Conservation (phyloP, 2,797 vertebrate species). For the Alauda arvensis region DNA sequence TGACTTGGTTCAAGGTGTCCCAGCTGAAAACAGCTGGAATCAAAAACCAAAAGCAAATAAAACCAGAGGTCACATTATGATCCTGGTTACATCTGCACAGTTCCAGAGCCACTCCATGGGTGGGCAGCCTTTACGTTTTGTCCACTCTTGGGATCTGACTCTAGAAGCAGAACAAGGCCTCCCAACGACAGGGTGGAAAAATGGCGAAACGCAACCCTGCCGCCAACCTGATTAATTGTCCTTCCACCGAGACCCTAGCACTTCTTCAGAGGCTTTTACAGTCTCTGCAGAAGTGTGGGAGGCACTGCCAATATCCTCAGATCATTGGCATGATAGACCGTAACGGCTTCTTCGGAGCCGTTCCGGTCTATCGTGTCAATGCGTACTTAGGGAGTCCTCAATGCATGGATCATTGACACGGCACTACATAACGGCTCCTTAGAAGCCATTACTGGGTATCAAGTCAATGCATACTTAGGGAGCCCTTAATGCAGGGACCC, state of each 20-base stretch:
- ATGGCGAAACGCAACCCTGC: background rate
- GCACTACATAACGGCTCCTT: conserved; percentile 79
- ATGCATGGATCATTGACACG: conserved; percentile 79
- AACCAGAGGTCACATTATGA: background rate
- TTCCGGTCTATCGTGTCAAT: conserved; percentile 77
- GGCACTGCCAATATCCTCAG: conserved; percentile 76
- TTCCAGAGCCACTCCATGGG: background rate
- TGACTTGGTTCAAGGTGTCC: background rate
- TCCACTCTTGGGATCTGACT: background rate
- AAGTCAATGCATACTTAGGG: conserved; percentile 81
- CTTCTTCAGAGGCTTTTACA: conserved; percentile 68
- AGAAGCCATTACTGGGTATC: conserved; percentile 80
- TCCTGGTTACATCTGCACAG: background rate
- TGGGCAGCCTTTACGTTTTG: background rate
- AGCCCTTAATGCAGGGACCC: conserved; percentile 74
- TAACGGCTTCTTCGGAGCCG: conserved; percentile 77
- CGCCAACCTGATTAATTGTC: conserved; percentile 10
- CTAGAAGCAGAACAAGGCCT: background rate
- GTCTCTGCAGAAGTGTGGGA: conserved; percentile 68
- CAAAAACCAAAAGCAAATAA: background rate
- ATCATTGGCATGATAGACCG: conserved; percentile 78
- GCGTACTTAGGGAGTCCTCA: conserved; percentile 78
- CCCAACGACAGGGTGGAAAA: background rate
- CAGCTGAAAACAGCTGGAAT: background rate
- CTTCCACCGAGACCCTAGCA: conserved; percentile 50